Evolutionary conservation across 2,797 vertebrate genomes (phyloP), one percentile per base, ranked within the genome.

Genomic region (Melanotaenia parkinsoni): DNA sequence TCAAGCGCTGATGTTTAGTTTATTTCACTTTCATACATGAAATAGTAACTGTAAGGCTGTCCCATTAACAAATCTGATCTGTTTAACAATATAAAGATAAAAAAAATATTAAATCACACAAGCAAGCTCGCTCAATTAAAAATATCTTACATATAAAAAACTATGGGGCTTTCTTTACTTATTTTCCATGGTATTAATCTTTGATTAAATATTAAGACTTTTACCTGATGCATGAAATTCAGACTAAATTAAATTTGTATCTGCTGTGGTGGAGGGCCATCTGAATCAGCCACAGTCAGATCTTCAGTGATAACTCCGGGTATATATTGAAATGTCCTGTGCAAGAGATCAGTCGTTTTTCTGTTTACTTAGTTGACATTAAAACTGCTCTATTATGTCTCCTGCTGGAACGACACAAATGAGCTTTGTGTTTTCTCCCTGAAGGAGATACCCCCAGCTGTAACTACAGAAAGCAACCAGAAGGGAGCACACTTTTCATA

Each of bases 401-500:
- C 33, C 35, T 61, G 22, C 32, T 45, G 14, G 26, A 24, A 13
- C 13, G 11, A 40, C 10, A 30, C 4, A 54, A 22, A 40, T 38
- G 22, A 61, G 14, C 63, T 8, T 1, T 20, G 45, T 43, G 38
- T 12, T 30, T 24, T 5, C 8, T 2, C 3, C 58, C 1, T 59
- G 35, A 4, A 63, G 40, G 14, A 79, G 40, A 62, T 72, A 76
- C 84, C 84, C 76, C 67, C 30, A 16, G 18, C 20, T 89, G 92
- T 75, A 90, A 77, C 81, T 65, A 50, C 80, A 68, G 0, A 14
- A 16, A 1, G 11, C 5, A 24, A 54, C 85, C 92, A 93, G 88
- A 2, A 91, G 92, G 89, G 88, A 24, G 91, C 89, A 63, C 70
- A 88, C 85, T 84, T 87, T 88, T 86, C 91, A 83, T 82, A 50